Evolutionary conservation across 2,797 vertebrate species (phyloP).

Genomic region (Erpetoichthys calabaricus): DNA sequence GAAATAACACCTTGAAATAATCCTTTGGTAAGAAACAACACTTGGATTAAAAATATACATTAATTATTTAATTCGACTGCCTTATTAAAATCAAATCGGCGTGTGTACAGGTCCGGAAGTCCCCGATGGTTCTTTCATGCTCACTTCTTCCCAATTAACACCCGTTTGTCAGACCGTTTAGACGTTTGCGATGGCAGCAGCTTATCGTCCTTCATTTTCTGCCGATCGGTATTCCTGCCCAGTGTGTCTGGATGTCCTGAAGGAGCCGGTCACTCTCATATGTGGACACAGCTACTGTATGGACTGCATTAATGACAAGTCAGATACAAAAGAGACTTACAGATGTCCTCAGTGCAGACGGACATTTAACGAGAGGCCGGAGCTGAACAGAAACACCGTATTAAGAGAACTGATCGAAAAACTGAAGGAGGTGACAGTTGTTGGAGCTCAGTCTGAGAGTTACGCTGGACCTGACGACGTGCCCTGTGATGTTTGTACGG

Average conservation of each 20-base stretch:
- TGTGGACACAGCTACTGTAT: conserved; percentile 81
- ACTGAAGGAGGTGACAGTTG: conserved; percentile 40
- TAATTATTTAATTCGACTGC: too few relatives aligned
- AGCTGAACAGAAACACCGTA: conserved; percentile 58
- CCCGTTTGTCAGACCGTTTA: too few relatives aligned
- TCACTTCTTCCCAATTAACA: too few relatives aligned
- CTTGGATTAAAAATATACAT: too few relatives aligned
- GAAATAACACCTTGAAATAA: too few relatives aligned
- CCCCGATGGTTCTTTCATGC: too few relatives aligned
- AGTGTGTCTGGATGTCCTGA: conserved; percentile 57
- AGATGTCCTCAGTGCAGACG: conserved; percentile 69
- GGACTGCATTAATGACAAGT: conserved; percentile 67
- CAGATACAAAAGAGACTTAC: conserved; percentile 50
- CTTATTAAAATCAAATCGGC: too few relatives aligned
- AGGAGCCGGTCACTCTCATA: conserved; percentile 60
- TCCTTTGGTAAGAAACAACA: too few relatives aligned
- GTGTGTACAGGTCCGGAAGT: too few relatives aligned
- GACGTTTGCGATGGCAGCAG: conserved; percentile 42
- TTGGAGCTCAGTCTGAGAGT: conserved; percentile 31
- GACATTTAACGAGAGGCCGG: conserved; percentile 60
- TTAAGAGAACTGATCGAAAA: conserved; percentile 65
- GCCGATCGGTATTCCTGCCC: conserved; percentile 65
- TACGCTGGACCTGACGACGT: conserved; percentile 41
- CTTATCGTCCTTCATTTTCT: conserved; percentile 34
- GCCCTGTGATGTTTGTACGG: conserved; percentile 54